Percentiles rank a stretch among this genome's conserved stretches.
Conservation (phyloP, 1,140 invertebrate genomes). For the Pollicipes pollicipes region DNA sequence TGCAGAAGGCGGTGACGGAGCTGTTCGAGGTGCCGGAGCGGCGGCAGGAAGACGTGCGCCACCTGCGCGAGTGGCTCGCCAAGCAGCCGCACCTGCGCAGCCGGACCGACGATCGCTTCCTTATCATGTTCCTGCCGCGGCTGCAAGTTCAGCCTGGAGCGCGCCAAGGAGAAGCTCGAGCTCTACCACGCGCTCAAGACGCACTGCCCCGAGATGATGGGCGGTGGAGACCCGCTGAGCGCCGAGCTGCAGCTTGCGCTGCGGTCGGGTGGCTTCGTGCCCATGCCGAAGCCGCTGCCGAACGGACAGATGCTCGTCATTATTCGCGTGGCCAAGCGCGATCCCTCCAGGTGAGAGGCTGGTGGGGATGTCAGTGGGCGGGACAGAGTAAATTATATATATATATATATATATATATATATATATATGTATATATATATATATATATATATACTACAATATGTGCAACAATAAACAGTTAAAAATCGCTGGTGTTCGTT, state of each 20-base stretch:
- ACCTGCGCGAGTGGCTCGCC: slow-evolving; percentile 47
- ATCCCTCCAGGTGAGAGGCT: background rate
- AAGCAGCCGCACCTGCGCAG: slow-evolving; percentile 53
- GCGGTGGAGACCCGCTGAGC: slow-evolving; percentile 30
- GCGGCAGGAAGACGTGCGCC: slow-evolving; percentile 40
- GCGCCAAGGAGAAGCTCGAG: slow-evolving; percentile 61
- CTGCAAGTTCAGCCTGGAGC: slow-evolving; percentile 63
- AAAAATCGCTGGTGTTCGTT: no score
- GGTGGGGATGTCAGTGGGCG: background rate
- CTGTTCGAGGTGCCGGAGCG: slow-evolving; percentile 48
- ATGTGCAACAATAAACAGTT: no score
- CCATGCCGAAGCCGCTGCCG: background rate
- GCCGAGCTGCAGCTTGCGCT: slow-evolving; percentile 44
- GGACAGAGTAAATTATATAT: no score
- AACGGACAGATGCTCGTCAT: background rate
- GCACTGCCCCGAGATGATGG: slow-evolving; percentile 63
- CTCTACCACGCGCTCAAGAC: slow-evolving; percentile 58
- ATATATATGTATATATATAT: no score
- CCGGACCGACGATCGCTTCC: slow-evolving; percentile 38
- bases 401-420: no score
- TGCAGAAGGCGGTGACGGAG: slow-evolving; percentile 37
- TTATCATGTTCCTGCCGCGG: slow-evolving; percentile 59
- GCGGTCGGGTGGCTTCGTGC: slow-evolving; percentile 30
- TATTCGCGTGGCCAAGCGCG: background rate
- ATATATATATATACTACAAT: no score